Base-by-base conservation (phyloP, 2,113 vertebrate genomes). In the Phrynocephalus versicolor region DNA sequence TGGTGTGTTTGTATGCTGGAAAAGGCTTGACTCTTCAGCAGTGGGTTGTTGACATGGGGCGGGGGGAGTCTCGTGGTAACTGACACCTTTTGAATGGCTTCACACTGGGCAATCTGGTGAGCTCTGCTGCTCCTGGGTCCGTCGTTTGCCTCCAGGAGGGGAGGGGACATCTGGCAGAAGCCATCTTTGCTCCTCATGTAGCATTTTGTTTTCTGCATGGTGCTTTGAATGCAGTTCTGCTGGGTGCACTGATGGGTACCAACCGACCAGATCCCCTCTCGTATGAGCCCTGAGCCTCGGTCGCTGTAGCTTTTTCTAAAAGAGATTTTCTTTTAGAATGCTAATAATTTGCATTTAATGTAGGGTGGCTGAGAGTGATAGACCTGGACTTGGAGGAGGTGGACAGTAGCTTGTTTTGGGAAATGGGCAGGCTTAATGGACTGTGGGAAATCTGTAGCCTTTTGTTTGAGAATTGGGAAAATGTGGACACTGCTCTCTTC, bases 41-140 rank as follows among this genome's bases (percentile, higher is more conserved):
- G 65, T 30, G 87, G 86, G 87, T 6, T 51, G 88, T 81, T 55
- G 85, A 79, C 81, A 45, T 85, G 90, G 84, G 88, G 87, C 81
- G 67, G 71, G 72, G 88, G 80, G 72, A 74, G 78, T 60, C 76
- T 51, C 70, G 75, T 81, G 33, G 73, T 85, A 84, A 70, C 90
- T 35, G 84, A 90, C 87, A 3, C 87, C 75, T 30, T 21, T 89
- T 27, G 90, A 93, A 91, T 91, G 93, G 93, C 95, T 95, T 94
- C 72, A 82, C 18, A 18, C 45, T 51, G 45, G 80, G 18, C 25
- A 27, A 30, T 25, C 64, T 27, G 10, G 64, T 5, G 25, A 27
- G 64, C 27, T 27, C 62, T 62, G 51, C 45, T 67, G 72, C 82
- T 85, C 88, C 85, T 81, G 80, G 90, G 87, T 88, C 88, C 85